A percentile compares a stretch with the other conserved stretches of the same genome.
Conservation (phyloP, 2,113 vertebrate species). For the Phainopepla nitens region DNA sequence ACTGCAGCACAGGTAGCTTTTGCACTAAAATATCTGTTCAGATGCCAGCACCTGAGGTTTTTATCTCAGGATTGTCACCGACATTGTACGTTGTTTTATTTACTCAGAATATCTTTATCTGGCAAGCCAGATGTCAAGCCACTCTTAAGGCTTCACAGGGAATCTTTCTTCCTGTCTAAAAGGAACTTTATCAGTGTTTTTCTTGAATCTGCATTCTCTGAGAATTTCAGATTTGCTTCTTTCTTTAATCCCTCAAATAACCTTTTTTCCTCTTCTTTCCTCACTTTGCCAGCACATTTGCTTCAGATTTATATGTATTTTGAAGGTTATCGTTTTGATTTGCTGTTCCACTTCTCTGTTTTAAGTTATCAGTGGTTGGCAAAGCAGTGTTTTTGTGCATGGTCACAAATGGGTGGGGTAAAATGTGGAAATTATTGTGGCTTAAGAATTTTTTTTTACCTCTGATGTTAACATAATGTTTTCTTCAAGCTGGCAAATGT, state of each 20-base stretch:
- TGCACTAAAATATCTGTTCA: neutral
- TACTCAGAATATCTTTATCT: slow-evolving; percentile 43
- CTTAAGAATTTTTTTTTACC: neutral
- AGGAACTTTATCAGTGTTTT: slow-evolving; percentile 27
- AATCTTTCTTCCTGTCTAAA: slow-evolving; percentile 16
- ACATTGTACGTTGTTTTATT: neutral
- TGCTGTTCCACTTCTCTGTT: neutral
- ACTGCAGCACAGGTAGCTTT: neutral
- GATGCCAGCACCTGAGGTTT: neutral
- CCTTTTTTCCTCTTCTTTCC: neutral
- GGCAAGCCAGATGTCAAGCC: slow-evolving; percentile 18
- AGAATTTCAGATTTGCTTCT: neutral
- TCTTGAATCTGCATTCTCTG: slow-evolving; percentile 14
- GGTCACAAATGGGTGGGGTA: neutral
- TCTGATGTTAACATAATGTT: slow-evolving; percentile 13
- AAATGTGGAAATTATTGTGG: neutral
- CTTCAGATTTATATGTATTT: neutral
- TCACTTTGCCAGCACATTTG: neutral
- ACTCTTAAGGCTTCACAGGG: neutral
- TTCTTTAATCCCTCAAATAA: slow-evolving; percentile 31
- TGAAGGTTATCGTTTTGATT: neutral
- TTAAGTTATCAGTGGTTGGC: neutral
- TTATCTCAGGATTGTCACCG: neutral
- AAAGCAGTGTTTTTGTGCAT: neutral
- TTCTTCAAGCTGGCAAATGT: slow-evolving; percentile 8